Evolutionary conservation across 2,888 invertebrate genomes (phyloP).

Genomic region (Hypena proboscidalis): DNA sequence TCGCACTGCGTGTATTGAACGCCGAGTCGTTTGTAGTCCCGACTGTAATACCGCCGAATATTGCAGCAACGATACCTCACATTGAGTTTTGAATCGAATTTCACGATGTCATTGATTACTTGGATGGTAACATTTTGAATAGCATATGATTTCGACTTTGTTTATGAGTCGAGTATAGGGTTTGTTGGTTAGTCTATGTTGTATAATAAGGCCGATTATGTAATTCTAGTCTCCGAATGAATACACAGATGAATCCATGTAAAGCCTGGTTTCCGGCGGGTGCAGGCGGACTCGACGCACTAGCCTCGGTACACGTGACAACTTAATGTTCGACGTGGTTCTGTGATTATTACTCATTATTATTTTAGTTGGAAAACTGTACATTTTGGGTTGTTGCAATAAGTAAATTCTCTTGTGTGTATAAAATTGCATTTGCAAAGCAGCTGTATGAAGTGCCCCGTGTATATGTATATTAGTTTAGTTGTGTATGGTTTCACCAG

Average conservation of each 20-base stretch:
- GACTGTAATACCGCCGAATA: too few species aligned
- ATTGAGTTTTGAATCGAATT: too few species aligned
- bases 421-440: conserved; percentile 66
- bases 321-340: conserved; percentile 44
- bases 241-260: too few species aligned
- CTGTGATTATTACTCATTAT: conserved; percentile 65
- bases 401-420: conserved; percentile 69
- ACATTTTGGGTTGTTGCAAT: conserved; percentile 83
- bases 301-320: conserved; percentile 16
- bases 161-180: too few species aligned
- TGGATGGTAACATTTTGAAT: too few species aligned
- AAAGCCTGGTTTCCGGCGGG: not conserved
- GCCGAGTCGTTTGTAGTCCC: too few species aligned
- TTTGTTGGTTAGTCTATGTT: too few species aligned
- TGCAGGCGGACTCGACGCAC: not conserved
- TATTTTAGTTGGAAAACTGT: conserved; percentile 63
- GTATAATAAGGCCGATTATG: too few species aligned
- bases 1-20: not conserved
- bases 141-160: too few species aligned
- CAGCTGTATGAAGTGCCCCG: conserved; percentile 63
- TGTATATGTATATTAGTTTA: conserved; percentile 67
- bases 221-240: too few species aligned
- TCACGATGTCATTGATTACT: too few species aligned
- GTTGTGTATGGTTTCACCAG: conserved; percentile 53
- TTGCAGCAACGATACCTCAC: too few species aligned